Percentiles rank a stretch among this genome's conserved stretches.
These are phyloP conservation scores for Drosophila prolongata DNA, from an alignment of 2,888 invertebrate species.

Conservation along the genomic window DNA sequence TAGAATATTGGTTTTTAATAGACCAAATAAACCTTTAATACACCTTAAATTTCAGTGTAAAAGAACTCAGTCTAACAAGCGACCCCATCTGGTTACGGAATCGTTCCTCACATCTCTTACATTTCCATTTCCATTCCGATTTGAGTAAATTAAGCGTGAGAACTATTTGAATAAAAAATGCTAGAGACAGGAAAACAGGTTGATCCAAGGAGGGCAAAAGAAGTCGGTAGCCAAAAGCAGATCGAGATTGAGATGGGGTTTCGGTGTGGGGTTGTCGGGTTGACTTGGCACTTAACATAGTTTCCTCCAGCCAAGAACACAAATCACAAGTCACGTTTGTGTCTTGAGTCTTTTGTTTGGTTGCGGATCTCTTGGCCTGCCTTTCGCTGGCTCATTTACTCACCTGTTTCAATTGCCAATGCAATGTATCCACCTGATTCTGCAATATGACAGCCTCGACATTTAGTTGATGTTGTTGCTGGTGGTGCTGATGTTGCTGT, in stretches of 20 bases:
- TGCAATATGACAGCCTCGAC: conserved; percentile 88
- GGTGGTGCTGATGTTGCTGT: conserved; percentile 31
- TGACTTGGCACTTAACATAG: conserved; percentile 39
- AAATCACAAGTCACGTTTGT: conserved; percentile 66
- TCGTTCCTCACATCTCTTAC: conserved; percentile 19
- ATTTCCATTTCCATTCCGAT: conserved; percentile 41
- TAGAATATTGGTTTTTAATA: no score
- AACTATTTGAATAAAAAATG: conserved; percentile 34
- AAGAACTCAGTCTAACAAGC: conserved; percentile 17
- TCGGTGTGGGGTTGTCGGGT: not conserved
- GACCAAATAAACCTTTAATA: no score
- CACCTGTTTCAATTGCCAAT: conserved; percentile 90
- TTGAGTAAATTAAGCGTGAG: conserved; percentile 49
- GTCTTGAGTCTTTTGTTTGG: conserved; percentile 65
- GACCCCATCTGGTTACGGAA: conserved; percentile 8
- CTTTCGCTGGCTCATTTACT: conserved; percentile 50
- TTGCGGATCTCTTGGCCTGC: conserved; percentile 5
- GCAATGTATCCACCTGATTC: conserved; percentile 88
- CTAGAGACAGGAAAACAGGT: conserved; percentile 37
- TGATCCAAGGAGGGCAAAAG: conserved; percentile 39
- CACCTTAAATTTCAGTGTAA: no score
- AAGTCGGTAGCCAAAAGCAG: conserved; percentile 28
- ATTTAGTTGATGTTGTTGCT: conserved; percentile 70
- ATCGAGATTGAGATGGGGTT: conserved; percentile 21
- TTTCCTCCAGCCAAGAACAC: conserved; percentile 13